These are phyloP conservation scores for Biston stratarius DNA, from an alignment of 2,888 invertebrate species.

Conservation along the genomic window DNA sequence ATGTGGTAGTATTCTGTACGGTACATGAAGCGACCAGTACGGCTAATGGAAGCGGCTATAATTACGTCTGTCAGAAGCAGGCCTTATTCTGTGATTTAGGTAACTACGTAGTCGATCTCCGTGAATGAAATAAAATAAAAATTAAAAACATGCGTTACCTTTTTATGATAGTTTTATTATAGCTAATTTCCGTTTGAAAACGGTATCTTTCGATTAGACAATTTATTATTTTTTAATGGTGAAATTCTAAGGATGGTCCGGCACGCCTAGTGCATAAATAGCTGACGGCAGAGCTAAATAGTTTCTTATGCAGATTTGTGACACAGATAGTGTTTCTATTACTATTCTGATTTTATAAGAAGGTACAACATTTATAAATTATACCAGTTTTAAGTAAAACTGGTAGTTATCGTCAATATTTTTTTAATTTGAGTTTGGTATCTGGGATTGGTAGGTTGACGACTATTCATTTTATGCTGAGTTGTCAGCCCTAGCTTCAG, in stretches of 20 bases:
- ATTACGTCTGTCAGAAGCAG: too few species aligned
- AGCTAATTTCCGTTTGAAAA: constrained; percentile 45
- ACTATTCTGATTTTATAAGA: neutral
- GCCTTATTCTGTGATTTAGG: neutral
- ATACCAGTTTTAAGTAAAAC: neutral
- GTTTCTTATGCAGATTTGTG: constrained; percentile 17
- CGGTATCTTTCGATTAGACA: constrained; percentile 43
- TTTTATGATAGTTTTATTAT: neutral
- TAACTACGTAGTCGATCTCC: too few species aligned
- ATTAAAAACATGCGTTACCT: too few species aligned
- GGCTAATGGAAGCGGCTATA: too few species aligned
- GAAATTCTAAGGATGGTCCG: constrained; percentile 27
- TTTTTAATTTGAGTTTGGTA: too few species aligned
- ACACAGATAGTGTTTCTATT: constrained; percentile 1
- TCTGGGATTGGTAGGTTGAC: too few species aligned
- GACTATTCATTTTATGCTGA: too few species aligned
- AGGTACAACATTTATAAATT: neutral
- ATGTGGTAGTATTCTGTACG: too few species aligned
- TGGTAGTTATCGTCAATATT: too few species aligned
- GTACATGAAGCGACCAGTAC: too few species aligned
- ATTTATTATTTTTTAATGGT: constrained; percentile 31
- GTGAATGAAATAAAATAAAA: too few species aligned
- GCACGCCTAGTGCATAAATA: constrained; percentile 22
- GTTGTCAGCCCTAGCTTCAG: too few species aligned
- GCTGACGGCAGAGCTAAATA: constrained; percentile 1